Evolutionary conservation across 2,797 vertebrate genomes (phyloP).

Genomic region (Ciconia nigra): DNA sequence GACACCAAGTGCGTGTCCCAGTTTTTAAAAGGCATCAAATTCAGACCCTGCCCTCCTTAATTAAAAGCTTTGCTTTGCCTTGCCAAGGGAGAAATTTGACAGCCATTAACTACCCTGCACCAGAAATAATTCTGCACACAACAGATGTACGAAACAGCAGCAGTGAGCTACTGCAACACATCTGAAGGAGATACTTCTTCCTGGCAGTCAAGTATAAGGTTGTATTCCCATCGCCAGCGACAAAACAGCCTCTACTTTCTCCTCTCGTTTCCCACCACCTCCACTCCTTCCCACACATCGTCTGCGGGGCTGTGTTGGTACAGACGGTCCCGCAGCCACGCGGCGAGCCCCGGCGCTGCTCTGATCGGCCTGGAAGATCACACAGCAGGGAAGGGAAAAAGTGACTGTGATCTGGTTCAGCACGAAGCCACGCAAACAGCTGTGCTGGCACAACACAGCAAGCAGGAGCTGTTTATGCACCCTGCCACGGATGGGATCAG

Average conservation of each 20-base stretch:
- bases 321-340: background rate
- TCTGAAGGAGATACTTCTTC: slow-evolving; percentile 66
- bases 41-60: slow-evolving; percentile 21
- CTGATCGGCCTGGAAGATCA: slow-evolving; percentile 8
- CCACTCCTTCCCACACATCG: background rate
- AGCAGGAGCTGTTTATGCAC: background rate
- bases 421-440: background rate
- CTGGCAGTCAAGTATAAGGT: slow-evolving; percentile 71
- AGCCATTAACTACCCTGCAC: background rate
- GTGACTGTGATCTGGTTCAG: background rate
- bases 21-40: slow-evolving; percentile 1
- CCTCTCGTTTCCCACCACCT: background rate
- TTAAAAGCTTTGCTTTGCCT: slow-evolving; percentile 59
- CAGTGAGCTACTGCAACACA: background rate
- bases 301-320: background rate
- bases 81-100: slow-evolving; percentile 50
- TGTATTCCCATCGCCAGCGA: background rate
- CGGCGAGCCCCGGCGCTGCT: rapidly evolving
- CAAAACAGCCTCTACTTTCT: background rate
- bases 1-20: background rate
- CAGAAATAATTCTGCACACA: slow-evolving; percentile 3
- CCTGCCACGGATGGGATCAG: rapidly evolving
- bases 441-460: background rate
- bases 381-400: background rate
- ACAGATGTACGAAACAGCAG: background rate